Percentiles rank a stretch among this genome's conserved stretches.
phyloP scores from a whole-genome alignment of 2,888 invertebrate genomes.

The Coecobrya sp. region DNA sequence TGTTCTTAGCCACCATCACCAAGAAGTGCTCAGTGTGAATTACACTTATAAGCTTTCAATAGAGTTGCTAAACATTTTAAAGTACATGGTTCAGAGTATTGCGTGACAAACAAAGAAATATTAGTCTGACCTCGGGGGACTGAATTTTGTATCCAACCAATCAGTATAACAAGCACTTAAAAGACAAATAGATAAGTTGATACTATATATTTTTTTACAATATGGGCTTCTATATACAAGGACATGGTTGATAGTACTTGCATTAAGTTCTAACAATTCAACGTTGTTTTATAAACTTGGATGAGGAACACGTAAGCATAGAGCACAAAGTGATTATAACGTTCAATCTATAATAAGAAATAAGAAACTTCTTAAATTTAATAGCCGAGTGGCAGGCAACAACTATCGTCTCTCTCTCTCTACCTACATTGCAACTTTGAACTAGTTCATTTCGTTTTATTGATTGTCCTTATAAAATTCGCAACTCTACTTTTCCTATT shows the following conservation, averaged over 20 bases:
- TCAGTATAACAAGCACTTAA: conserved; percentile 30
- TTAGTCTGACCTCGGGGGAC: neutral
- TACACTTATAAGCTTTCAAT: neutral
- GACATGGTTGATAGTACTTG: neutral
- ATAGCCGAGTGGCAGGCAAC: conserved; percentile 54
- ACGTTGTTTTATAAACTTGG: neutral
- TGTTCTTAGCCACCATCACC: neutral
- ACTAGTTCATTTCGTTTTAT: conserved; percentile 29
- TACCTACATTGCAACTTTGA: neutral
- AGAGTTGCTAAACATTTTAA: neutral
- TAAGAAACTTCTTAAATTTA: conserved; percentile 57
- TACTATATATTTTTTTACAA: neutral
- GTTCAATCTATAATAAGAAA: neutral
- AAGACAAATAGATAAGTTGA: neutral
- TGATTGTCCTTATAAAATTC: conserved; percentile 45
- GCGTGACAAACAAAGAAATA: conserved; percentile 36
- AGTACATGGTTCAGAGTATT: neutral
- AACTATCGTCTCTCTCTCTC: no score
- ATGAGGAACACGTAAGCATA: neutral
- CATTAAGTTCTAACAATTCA: neutral
- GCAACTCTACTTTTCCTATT: no score
- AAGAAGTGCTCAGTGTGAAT: neutral
- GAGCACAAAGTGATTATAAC: neutral
- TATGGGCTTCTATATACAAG: neutral
- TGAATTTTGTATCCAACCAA: neutral